Conservation (phyloP, 92 coral and sea anemone species). For the Paragorgia papillata region DNA sequence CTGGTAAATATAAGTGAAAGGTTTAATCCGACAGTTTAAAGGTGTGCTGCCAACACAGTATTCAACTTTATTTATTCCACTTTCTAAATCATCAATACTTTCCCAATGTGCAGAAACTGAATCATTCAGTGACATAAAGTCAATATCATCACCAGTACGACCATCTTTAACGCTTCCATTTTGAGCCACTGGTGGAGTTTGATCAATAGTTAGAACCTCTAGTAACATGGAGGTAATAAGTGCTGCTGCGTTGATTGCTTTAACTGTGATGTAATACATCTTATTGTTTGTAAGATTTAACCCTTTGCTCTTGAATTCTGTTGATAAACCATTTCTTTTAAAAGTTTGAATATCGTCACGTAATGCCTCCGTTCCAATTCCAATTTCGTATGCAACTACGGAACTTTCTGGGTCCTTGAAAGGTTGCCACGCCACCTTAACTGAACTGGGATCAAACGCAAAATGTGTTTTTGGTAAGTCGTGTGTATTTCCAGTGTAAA, state of each 20-base stretch:
- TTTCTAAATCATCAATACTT: conserved; percentile 70
- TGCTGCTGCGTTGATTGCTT: conserved; percentile 79
- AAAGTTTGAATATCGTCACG: conserved; percentile 64
- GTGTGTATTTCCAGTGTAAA: conserved; percentile 57
- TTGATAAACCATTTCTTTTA: conserved; percentile 62
- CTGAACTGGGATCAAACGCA: conserved; percentile 53
- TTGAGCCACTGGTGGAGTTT: conserved; percentile 71
- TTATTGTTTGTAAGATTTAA: conserved; percentile 62
- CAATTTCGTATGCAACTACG: conserved; percentile 60
- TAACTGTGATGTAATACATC: conserved; percentile 70
- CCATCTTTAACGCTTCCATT: conserved; percentile 80
- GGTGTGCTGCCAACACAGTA: conserved; percentile 89
- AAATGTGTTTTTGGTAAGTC: conserved; percentile 51
- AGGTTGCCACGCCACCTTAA: conserved; percentile 71
- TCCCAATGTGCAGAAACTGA: conserved; percentile 82
- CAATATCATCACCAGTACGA: conserved; percentile 56
- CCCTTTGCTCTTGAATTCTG: conserved; percentile 35
- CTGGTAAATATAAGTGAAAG: conserved; percentile 51
- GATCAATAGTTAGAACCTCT: conserved; percentile 61
- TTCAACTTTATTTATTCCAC: conserved; percentile 61
- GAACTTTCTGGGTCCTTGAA: conserved; percentile 78
- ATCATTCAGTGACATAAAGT: conserved; percentile 59
- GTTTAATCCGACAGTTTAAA: conserved; percentile 73
- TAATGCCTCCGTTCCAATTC: conserved; percentile 67
- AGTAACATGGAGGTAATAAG: conserved; percentile 50